phyloP scores from a whole-genome alignment of 1,140 invertebrate species.

The Dryas iulia region DNA sequence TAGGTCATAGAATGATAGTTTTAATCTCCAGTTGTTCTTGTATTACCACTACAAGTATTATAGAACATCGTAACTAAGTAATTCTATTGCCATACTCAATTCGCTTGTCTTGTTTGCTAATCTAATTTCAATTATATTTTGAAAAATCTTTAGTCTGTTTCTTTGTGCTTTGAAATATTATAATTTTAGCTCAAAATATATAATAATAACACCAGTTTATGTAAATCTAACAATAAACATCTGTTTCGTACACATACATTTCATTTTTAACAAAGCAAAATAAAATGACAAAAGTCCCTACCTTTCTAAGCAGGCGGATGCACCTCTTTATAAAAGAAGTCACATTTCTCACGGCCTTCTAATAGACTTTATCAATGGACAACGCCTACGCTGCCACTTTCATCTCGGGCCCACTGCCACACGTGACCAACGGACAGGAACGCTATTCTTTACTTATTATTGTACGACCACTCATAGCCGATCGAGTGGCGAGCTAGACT shows the following conservation, averaged over 20 bases:
- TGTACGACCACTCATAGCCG: constrained; percentile 36
- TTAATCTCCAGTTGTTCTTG: not conserved
- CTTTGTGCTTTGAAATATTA: no score
- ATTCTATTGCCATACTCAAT: not conserved
- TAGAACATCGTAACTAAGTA: not conserved
- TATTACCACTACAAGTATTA: not conserved
- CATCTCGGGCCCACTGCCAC: constrained; percentile 53
- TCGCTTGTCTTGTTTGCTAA: no score
- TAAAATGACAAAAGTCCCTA: constrained; percentile 18
- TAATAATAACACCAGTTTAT: not conserved
- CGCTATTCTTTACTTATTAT: constrained; percentile 51
- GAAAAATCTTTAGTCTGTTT: no score
- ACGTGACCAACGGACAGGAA: constrained; percentile 55
- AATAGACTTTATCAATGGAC: constrained; percentile 39
- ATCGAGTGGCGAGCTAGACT: constrained; percentile 22
- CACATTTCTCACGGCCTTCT: constrained; percentile 40
- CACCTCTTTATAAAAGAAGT: constrained; percentile 31
- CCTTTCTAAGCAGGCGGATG: constrained; percentile 14
- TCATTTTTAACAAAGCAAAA: constrained; percentile 4
- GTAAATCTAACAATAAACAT: not conserved
- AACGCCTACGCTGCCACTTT: constrained; percentile 68
- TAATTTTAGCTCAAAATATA: not conserved
- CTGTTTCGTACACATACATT: not conserved
- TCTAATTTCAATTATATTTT: no score
- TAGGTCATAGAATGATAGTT: not conserved